phyloP scores from a whole-genome alignment of 2,888 invertebrate genomes.

The Imbricaverruca yamaguchii region DNA sequence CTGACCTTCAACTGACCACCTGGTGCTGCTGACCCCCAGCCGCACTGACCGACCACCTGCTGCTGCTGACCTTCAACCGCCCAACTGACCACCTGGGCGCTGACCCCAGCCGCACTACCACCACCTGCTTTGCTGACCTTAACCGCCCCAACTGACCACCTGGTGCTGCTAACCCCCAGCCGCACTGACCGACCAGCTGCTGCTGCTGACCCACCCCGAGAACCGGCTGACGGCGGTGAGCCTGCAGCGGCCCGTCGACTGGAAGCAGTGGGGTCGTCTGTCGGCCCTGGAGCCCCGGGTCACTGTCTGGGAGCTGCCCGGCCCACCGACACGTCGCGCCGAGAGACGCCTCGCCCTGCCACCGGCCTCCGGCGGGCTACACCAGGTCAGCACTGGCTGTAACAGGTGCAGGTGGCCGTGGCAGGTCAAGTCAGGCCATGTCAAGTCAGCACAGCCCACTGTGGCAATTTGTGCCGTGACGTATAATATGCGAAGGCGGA shows the following conservation, averaged over 20 bases:
- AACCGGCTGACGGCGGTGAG: slow-evolving; percentile 59
- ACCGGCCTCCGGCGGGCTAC: not conserved
- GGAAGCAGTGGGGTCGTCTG: slow-evolving; percentile 53
- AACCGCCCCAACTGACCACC: no score
- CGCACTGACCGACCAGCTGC: slow-evolving; percentile 48
- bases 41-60: not conserved
- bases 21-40: not conserved
- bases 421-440: no score
- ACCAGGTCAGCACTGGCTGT: not conserved
- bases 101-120: no score
- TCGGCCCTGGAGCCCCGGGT: slow-evolving; percentile 60
- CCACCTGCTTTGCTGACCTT: no score
- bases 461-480: no score
- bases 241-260: slow-evolving; percentile 52
- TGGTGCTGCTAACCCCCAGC: not conserved
- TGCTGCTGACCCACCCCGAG: slow-evolving; percentile 61
- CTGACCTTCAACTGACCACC: no score
- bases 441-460: no score
- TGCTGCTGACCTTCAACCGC: no score
- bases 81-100: no score
- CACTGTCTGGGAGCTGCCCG: slow-evolving; percentile 51
- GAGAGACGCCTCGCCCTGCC: slow-evolving; percentile 47
- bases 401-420: no score
- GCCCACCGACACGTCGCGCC: slow-evolving; percentile 49
- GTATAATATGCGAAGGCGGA: no score